These are phyloP conservation scores for Noctua fimbriata DNA, from an alignment of 2,888 invertebrate species.

Conservation along the genomic window DNA sequence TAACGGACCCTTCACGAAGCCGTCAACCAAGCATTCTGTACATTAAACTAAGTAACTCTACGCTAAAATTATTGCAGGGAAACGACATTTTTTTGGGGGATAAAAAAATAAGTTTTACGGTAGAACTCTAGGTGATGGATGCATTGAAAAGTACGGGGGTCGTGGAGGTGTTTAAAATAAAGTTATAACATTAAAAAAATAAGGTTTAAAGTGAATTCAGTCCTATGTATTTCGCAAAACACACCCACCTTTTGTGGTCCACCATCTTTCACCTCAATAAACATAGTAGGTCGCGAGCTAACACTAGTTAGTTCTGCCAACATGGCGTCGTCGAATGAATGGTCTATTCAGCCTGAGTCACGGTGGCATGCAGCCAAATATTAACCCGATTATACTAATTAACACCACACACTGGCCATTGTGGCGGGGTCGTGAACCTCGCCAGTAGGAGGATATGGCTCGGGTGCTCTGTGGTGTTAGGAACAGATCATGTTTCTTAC, in stretches of 20 bases:
- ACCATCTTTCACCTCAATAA: neutral
- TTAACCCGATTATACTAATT: conserved; percentile 66
- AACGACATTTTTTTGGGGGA: too few species aligned
- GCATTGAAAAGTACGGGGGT: too few species aligned
- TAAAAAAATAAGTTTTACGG: too few species aligned
- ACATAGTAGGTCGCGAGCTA: conserved; percentile 11
- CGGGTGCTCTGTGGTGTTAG: neutral
- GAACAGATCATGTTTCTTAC: conserved; percentile 2
- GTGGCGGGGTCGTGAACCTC: conserved; percentile 53
- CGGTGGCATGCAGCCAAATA: conserved; percentile 65
- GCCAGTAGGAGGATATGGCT: conserved; percentile 2
- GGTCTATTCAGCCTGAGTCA: conserved; percentile 60
- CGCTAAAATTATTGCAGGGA: too few species aligned
- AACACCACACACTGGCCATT: conserved; percentile 48
- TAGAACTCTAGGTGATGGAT: too few species aligned
- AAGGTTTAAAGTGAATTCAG: too few species aligned
- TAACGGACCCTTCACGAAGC: too few species aligned
- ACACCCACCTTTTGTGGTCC: neutral
- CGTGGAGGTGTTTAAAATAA: too few species aligned
- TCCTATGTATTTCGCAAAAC: too few species aligned
- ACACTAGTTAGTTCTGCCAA: conserved; percentile 38
- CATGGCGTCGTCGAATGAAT: conserved; percentile 43
- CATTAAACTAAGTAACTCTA: too few species aligned
- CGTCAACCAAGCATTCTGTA: too few species aligned
- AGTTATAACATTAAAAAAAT: too few species aligned